Percentiles rank a stretch among this genome's conserved stretches.
Conservation (phyloP, 1,140 invertebrate genomes). For the Monochamus saltuarius region DNA sequence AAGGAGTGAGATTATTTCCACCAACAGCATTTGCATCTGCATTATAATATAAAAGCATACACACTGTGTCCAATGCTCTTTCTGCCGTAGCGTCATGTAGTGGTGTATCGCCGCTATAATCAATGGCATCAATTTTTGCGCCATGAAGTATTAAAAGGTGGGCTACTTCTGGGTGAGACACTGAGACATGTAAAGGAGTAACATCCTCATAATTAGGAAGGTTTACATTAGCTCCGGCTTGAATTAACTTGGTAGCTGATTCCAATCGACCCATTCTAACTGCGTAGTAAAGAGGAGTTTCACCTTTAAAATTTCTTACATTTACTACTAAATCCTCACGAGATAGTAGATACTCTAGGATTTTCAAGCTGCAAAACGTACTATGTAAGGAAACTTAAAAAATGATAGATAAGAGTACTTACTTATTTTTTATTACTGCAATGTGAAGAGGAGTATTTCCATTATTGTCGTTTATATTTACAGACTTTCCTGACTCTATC, state of each 20-base stretch:
- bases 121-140: conserved; percentile 23
- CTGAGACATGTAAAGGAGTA: conserved; percentile 26
- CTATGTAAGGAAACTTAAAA: too few species aligned
- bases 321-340: conserved; percentile 22
- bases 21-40: conserved; percentile 27
- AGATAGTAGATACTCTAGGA: conserved; percentile 22
- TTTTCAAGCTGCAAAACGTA: conserved; percentile 21
- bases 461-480: conserved; percentile 12
- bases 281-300: conserved; percentile 26
- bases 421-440: conserved; percentile 19
- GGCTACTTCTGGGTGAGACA: conserved; percentile 21
- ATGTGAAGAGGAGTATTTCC: conserved; percentile 18
- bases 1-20: conserved; percentile 22
- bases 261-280: conserved; percentile 14
- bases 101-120: conserved; percentile 29
- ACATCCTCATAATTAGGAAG: conserved; percentile 22
- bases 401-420: not conserved
- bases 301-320: conserved; percentile 20
- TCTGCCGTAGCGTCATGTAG: conserved; percentile 26
- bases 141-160: conserved; percentile 24
- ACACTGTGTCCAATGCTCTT: conserved; percentile 25
- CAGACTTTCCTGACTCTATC: conserved; percentile 4
- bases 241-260: conserved; percentile 14
- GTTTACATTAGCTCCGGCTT: conserved; percentile 25
- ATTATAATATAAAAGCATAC: conserved; percentile 33